Evolutionary conservation across 2,113 vertebrate genomes (phyloP).

Genomic region (Festucalex cinctus): DNA sequence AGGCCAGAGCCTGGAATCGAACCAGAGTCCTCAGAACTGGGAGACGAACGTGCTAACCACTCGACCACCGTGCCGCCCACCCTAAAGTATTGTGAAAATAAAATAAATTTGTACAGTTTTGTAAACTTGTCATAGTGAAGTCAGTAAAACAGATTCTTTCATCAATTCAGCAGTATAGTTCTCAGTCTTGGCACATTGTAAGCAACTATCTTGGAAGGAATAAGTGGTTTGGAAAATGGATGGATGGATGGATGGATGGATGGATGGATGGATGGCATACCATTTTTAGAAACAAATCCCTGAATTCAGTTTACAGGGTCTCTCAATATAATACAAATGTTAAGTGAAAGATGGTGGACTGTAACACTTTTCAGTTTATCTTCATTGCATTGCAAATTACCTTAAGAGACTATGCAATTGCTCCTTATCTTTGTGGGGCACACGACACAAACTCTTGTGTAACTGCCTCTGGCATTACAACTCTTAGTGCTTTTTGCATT

Average conservation of each 20-base stretch:
- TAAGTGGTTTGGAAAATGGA: no score
- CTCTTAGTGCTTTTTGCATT: neutral
- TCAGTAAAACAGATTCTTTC: neutral
- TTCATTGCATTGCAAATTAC: neutral
- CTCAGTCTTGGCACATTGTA: neutral
- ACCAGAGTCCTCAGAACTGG: no score
- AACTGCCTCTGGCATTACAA: neutral
- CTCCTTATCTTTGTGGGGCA: neutral
- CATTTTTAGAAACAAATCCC: neutral
- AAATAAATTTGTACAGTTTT: no score
- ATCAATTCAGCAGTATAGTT: neutral
- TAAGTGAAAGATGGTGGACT: neutral
- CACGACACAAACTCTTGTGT: neutral
- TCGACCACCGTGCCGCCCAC: no score
- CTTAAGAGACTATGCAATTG: neutral
- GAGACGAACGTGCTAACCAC: no score
- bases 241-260: no score
- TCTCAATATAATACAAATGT: neutral
- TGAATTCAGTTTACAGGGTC: neutral
- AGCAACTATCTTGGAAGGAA: neutral
- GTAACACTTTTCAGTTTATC: neutral
- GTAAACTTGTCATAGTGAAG: no score
- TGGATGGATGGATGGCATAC: no score
- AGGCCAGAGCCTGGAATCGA: no score
- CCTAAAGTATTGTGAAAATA: no score